These are phyloP conservation scores for Tympanoctomys barrerae DNA, from an alignment of 2,797 vertebrate species.

Conservation along the genomic window DNA sequence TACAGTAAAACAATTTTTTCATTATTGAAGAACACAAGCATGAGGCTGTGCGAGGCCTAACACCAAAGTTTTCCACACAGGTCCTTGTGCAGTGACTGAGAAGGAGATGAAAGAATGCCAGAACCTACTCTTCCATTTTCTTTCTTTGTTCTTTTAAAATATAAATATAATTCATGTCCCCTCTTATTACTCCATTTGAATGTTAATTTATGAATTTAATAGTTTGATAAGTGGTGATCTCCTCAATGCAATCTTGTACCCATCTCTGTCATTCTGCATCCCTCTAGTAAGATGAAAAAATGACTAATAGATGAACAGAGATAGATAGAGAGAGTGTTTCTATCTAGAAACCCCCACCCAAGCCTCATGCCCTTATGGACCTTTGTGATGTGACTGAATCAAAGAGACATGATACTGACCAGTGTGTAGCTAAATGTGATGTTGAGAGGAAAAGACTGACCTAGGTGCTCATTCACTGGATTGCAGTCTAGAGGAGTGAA, in stretches of 20 bases:
- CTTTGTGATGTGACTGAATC: not conserved
- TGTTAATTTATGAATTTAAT: not conserved
- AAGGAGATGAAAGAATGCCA: not conserved
- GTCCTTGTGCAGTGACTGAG: no score
- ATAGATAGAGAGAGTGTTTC: not conserved
- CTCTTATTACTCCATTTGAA: not conserved
- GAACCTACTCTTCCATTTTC: not conserved
- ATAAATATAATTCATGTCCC: not conserved
- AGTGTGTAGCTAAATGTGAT: not conserved
- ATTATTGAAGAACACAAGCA: not conserved
- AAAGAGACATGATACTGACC: not conserved
- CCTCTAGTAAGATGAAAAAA: not conserved
- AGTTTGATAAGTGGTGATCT: not conserved
- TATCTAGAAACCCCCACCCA: not conserved
- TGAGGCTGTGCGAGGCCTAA: not conserved
- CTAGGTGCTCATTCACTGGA: not conserved
- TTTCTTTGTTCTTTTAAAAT: not conserved
- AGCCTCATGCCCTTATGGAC: not conserved
- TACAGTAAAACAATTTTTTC: not conserved
- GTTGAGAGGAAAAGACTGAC: not conserved
- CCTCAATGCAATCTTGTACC: not conserved
- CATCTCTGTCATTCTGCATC: not conserved
- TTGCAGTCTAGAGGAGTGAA: not conserved
- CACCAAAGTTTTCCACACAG: not conserved
- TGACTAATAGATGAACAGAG: not conserved